Percentiles rank a stretch among this genome's conserved stretches.
phyloP scores from a whole-genome alignment of 2,113 vertebrate genomes.

The Scomber japonicus region DNA sequence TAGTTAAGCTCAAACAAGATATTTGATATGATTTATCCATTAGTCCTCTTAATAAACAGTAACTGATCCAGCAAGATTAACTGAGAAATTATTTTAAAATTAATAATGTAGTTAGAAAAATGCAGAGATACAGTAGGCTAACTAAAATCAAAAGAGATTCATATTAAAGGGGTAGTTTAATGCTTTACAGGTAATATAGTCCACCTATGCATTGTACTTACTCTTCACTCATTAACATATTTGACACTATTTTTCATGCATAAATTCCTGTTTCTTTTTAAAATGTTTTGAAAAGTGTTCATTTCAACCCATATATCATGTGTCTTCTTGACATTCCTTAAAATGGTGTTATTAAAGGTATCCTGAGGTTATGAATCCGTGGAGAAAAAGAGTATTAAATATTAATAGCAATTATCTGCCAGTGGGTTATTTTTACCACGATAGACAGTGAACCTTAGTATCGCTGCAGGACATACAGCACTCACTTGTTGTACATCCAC shows the following conservation, averaged over 20 bases:
- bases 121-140: neutral
- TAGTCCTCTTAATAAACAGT: neutral
- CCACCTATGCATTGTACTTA: neutral
- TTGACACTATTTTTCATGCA: neutral
- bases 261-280: neutral
- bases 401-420: slow-evolving; percentile 13
- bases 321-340: neutral
- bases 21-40: neutral
- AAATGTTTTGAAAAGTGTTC: neutral
- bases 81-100: neutral
- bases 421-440: neutral
- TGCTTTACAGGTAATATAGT: neutral
- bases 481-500: neutral
- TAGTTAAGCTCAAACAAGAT: slow-evolving; percentile 29
- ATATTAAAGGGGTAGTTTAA: neutral
- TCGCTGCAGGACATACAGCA: neutral
- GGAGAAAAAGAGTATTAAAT: slow-evolving; percentile 1
- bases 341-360: slow-evolving; percentile 6
- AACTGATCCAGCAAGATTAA: neutral
- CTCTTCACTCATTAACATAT: neutral
- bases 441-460: neutral
- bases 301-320: neutral
- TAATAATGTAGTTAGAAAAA: neutral
- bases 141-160: neutral
- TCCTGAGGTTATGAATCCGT: neutral